Evolutionary conservation across 2,888 invertebrate species (phyloP), one percentile per base, ranked within the genome.

Genomic region (Aspidiotus destructor): DNA sequence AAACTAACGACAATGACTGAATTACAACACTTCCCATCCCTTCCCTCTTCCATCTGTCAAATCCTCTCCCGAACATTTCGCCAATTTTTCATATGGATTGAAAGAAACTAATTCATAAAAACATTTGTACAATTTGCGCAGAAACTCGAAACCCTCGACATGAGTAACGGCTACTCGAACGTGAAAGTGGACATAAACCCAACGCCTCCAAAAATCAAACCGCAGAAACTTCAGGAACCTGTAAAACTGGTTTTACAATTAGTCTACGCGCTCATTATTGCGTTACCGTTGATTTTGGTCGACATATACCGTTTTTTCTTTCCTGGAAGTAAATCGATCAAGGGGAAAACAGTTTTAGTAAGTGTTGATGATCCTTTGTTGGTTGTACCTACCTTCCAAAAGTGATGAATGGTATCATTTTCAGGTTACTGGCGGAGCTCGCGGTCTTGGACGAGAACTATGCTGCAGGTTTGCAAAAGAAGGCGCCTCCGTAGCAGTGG

Each of bases 341-440:
- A 58, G 40, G 58, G 58, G 13, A 16, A 58, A 58, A 13, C 13
- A 17, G 58, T 28, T 13, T 28, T 58, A 13, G 58, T 58, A 58
- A 58, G 58, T 40, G 40, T 28, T 52, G n/a, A 13, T 52, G 11
- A 13, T 52, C 5, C n/a, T 52, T 52, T 52, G 11, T 52, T 52
- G 11, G 11, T 52, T 5, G 5, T 52, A 52, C 11, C 5, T 52
- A 52, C 52, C 11, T 52, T 52, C 11, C 52, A n/a, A 13, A 5
- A 11, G 11, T 1, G 5, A 48, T 48, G 6, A 48, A 40, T 40
- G 1, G 40, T 13, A 13, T 58, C 6, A 40, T 17, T 69, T 60
- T 2, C 70, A 80, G 79, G 77, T 80, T 48, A 80, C 80, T 17
- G 80, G 80, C 41, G 79, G 78, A 62, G 80, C 78, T 69, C 78